phyloP scores from a whole-genome alignment of 2,113 vertebrate species.

The Hirundichthys speculiger region DNA sequence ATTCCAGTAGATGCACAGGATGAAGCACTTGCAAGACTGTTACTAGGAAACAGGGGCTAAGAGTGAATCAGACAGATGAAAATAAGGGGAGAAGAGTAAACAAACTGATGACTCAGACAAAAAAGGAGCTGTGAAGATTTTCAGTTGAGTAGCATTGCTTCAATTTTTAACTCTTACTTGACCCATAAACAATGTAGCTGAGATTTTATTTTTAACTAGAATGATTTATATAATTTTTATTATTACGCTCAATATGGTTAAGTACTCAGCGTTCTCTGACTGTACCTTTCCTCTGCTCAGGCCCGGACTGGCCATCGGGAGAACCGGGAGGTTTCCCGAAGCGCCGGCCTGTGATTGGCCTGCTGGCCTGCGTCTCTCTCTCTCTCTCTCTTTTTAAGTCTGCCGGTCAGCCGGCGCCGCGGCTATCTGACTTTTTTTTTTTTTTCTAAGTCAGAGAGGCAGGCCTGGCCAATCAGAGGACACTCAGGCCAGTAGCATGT shows the following conservation, averaged over 20 bases:
- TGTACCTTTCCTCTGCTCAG: constrained; percentile 5
- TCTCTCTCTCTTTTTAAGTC: too few relatives aligned
- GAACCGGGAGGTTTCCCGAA: too few relatives aligned
- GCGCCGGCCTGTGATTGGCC: too few relatives aligned
- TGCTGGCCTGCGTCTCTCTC: too few relatives aligned
- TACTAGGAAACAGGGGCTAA: constrained; percentile 41
- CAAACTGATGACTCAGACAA: constrained; percentile 36
- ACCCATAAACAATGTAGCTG: constrained; percentile 33
- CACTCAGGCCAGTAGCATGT: too few relatives aligned
- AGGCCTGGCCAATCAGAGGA: too few relatives aligned
- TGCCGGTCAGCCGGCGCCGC: too few relatives aligned
- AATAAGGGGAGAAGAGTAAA: constrained; percentile 17
- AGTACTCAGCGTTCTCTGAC: constrained; percentile 7
- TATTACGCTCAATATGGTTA: constrained; percentile 9
- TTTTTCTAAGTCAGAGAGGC: too few relatives aligned
- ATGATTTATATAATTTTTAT: constrained; percentile 45
- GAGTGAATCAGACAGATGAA: constrained; percentile 21
- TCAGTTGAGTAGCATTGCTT: constrained; percentile 15
- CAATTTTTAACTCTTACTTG: constrained; percentile 36
- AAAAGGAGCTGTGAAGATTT: constrained; percentile 28
- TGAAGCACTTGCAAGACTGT: too few relatives aligned
- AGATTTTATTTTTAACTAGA: constrained; percentile 28
- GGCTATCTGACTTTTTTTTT: too few relatives aligned
- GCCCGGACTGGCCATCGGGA: too few relatives aligned
- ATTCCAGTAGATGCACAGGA: too few relatives aligned